phyloP scores from a whole-genome alignment of 2,113 vertebrate species.

The Gallinago paraguaiae region DNA sequence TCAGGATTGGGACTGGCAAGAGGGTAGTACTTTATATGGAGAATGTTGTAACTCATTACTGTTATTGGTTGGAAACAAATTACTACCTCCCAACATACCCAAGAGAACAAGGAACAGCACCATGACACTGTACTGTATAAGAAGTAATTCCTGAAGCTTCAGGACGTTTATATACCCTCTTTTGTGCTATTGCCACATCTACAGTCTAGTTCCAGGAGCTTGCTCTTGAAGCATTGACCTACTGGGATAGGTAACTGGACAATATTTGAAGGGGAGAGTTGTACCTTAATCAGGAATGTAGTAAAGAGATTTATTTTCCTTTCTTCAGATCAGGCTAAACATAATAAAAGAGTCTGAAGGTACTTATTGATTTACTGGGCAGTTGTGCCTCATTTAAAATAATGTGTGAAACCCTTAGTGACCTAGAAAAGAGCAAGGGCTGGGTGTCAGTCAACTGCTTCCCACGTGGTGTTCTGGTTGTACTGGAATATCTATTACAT shows the following conservation, averaged over 20 bases:
- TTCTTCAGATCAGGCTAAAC: neutral
- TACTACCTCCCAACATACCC: neutral
- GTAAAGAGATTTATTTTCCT: neutral
- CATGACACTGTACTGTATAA: neutral
- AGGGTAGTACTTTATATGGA: neutral
- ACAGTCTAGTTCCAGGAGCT: neutral
- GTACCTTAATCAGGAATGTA: neutral
- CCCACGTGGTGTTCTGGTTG: neutral
- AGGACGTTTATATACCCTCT: neutral
- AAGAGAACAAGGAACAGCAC: neutral
- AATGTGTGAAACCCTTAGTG: neutral
- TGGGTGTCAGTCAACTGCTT: neutral
- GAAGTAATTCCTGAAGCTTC: neutral
- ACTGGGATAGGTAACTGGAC: neutral
- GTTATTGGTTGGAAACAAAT: neutral
- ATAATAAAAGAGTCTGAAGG: neutral
- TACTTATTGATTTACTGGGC: neutral
- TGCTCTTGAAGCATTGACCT: neutral
- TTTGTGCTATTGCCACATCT: neutral
- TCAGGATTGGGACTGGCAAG: neutral
- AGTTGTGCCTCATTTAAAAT: neutral
- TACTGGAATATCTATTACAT: neutral
- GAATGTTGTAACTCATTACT: neutral
- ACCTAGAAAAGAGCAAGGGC: neutral
- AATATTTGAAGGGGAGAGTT: neutral